Percentiles rank a stretch among this genome's conserved stretches.
Evolutionary conservation across 2,113 vertebrate species (phyloP).

Genomic region (Dromas ardeola): DNA sequence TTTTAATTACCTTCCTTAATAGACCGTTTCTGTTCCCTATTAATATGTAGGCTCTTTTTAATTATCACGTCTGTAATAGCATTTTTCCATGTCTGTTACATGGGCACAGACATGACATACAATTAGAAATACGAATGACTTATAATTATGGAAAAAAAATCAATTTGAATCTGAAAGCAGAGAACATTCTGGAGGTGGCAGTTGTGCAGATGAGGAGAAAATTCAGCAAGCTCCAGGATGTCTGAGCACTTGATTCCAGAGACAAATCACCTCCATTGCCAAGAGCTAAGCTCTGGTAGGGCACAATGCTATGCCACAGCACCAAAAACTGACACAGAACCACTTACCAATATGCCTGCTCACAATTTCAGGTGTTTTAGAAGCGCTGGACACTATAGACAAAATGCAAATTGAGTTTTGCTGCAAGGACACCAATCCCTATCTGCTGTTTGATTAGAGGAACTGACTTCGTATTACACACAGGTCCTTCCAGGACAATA

Average conservation of each 20-base stretch:
- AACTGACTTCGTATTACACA: background rate
- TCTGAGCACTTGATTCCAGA: background rate
- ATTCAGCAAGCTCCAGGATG: background rate
- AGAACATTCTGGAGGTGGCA: background rate
- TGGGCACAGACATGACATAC: background rate
- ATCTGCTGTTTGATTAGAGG: background rate
- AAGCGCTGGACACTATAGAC: background rate
- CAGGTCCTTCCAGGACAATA: background rate
- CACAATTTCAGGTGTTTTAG: background rate
- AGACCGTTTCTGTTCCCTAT: background rate
- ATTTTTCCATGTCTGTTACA: background rate
- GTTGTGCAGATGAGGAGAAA: background rate
- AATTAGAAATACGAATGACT: slow-evolving; percentile 28
- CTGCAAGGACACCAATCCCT: slow-evolving; percentile 13
- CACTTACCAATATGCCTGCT: background rate
- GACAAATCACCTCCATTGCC: background rate
- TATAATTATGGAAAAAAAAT: background rate
- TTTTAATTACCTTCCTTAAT: background rate
- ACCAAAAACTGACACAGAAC: background rate
- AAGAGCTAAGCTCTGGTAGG: background rate
- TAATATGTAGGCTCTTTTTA: background rate
- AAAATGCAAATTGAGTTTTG: slow-evolving; percentile 26
- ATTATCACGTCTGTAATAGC: background rate
- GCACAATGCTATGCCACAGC: background rate
- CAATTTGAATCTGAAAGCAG: background rate